Base-by-base conservation (phyloP, 2,113 vertebrate species). In the Piaya cayana region DNA sequence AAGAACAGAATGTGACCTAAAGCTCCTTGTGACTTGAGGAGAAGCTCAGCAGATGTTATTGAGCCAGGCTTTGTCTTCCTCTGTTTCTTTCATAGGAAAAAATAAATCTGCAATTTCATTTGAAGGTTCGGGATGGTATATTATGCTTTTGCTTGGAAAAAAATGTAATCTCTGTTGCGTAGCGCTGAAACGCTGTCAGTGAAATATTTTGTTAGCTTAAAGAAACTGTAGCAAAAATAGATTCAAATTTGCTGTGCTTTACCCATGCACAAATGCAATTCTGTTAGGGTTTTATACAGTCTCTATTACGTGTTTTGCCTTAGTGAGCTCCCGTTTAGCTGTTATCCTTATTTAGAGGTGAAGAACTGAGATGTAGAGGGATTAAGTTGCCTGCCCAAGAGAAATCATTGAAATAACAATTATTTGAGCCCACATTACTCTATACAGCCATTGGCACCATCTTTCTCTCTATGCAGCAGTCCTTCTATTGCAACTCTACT, bases 181-280 rank as follows among this genome's bases (percentile, higher is more conserved):
- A 77, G 76, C 75, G 64, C 42, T 77, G 47, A 94, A 93, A 65
- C 50, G 9, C 45, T 74, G 52, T 86, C 67, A 32, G 55, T 77
- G 69, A 92, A 90, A 80, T 71, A 82, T 32, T 71, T 92, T 67
- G 39, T 72, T 89, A 78, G 20, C 68, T 63, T 94, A 74, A 91
- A 62, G 27, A 72, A 86, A 95, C 58, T 50, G 23, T 47, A 67
- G 59, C 29, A 86, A 86, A 96, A 96, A 81, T 62, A 86, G 25
- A 76, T 92, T 80, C 26, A 67, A 77, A 70, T 80, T 72, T 70
- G 30, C 62, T 76, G 62, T 85, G 39, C 67, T 94, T 82, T 79
- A 65, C 21, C n/a, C 49, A 43, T 79, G 22, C 78, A 79, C 52
- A 64, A 87, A 82, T 42, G 14, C 64, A 87, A 8, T 87, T 91